These are phyloP conservation scores for Lagorchestes hirsutus DNA, from an alignment of 2,797 vertebrate genomes.

Conservation along the genomic window DNA sequence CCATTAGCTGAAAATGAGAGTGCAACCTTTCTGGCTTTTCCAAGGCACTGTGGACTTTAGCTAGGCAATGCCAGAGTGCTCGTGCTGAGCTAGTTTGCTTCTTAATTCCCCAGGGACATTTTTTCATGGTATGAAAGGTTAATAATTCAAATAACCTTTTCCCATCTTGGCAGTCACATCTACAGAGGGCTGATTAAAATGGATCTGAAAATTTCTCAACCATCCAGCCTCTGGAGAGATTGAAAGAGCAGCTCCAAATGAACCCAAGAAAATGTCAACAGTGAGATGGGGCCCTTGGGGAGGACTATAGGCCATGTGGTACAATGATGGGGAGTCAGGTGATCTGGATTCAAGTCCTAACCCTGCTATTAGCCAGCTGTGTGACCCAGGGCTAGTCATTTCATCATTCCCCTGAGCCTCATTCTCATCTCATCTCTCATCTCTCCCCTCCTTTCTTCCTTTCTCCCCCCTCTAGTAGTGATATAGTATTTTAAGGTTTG, in stretches of 20 bases:
- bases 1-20: neutral
- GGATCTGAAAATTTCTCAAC: neutral
- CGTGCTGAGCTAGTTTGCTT: neutral
- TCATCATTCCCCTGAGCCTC: neutral
- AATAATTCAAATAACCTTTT: conserved; percentile 8
- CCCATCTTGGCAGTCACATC: neutral
- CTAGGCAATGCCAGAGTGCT: neutral
- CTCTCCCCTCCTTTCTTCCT: too few relatives aligned
- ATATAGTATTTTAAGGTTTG: neutral
- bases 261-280: neutral
- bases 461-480: too few relatives aligned
- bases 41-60: neutral
- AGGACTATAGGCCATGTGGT: neutral
- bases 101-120: neutral
- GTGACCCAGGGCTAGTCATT: neutral
- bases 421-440: neutral
- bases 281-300: neutral
- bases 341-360: conserved; percentile 22
- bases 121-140: neutral
- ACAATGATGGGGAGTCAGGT: neutral
- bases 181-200: neutral
- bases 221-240: neutral
- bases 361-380: neutral
- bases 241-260: neutral
- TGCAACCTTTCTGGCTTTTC: neutral